phyloP scores from a whole-genome alignment of 2,888 invertebrate genomes.

The Ichneumon xanthorius region DNA sequence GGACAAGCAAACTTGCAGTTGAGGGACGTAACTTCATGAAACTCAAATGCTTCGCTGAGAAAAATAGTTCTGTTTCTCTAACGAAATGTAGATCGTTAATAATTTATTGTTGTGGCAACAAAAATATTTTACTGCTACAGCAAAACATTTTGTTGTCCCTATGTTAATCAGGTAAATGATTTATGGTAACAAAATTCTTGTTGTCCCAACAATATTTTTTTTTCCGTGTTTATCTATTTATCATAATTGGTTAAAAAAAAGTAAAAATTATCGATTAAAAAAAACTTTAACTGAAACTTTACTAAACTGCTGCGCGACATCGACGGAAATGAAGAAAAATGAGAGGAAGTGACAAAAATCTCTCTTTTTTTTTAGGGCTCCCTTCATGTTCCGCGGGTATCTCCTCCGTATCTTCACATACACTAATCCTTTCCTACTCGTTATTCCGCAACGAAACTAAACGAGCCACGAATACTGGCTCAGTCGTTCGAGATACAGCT shows the following conservation, averaged over 20 bases:
- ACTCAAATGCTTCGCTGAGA: neutral
- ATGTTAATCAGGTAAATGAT: too few relatives aligned
- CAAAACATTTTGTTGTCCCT: too few relatives aligned
- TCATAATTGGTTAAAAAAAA: neutral
- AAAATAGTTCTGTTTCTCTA: too few relatives aligned
- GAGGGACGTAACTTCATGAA: neutral
- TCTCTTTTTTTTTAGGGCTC: neutral
- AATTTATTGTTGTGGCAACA: too few relatives aligned
- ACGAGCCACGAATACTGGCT: neutral
- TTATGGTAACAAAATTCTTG: too few relatives aligned
- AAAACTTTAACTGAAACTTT: neutral
- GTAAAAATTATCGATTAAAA: neutral
- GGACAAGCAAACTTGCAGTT: neutral
- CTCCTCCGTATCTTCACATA: neutral
- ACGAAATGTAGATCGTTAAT: too few relatives aligned
- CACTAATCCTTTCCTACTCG: neutral
- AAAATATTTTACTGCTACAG: too few relatives aligned
- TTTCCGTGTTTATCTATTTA: neutral
- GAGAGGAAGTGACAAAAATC: neutral
- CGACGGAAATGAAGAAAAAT: neutral
- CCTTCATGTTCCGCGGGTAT: neutral
- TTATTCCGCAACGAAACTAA: constrained; percentile 5
- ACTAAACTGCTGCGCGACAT: neutral
- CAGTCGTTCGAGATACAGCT: neutral
- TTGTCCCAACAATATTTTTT: too few relatives aligned